These are phyloP conservation scores for Heliconius cydno DNA, from an alignment of 2,888 invertebrate genomes.

Conservation along the genomic window DNA sequence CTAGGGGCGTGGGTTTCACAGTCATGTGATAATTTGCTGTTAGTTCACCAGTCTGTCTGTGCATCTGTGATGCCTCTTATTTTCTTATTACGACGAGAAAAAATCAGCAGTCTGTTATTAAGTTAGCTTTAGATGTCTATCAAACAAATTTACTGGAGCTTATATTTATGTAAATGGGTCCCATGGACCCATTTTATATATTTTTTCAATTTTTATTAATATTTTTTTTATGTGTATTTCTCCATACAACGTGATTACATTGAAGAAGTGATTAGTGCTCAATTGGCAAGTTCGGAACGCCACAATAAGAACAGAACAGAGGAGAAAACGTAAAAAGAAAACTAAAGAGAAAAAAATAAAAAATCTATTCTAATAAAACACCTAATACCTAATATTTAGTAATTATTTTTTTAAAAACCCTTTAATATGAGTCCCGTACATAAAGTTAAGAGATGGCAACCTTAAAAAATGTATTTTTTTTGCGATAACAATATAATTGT, in stretches of 20 bases:
- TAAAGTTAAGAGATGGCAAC: background rate
- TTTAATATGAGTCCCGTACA: background rate
- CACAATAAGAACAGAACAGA: too few species aligned
- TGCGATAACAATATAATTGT: conserved; percentile 38
- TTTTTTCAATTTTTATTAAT: too few species aligned
- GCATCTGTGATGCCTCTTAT: background rate
- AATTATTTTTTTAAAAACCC: too few species aligned
- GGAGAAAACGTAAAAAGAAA: background rate
- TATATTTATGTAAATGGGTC: background rate
- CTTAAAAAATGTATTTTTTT: background rate
- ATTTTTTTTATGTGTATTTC: too few species aligned
- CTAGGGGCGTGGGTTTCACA: background rate
- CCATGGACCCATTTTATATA: too few species aligned
- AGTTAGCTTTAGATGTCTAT: background rate
- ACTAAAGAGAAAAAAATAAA: background rate
- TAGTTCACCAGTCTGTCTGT: background rate
- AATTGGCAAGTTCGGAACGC: too few species aligned
- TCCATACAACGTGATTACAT: too few species aligned
- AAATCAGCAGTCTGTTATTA: background rate
- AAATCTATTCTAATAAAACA: background rate
- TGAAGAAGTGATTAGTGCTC: too few species aligned
- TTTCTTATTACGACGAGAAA: background rate
- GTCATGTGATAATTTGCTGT: background rate
- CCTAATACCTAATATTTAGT: too few species aligned
- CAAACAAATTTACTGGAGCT: background rate